phyloP scores from a whole-genome alignment of 2,888 invertebrate species.

The Apodemia zela region DNA sequence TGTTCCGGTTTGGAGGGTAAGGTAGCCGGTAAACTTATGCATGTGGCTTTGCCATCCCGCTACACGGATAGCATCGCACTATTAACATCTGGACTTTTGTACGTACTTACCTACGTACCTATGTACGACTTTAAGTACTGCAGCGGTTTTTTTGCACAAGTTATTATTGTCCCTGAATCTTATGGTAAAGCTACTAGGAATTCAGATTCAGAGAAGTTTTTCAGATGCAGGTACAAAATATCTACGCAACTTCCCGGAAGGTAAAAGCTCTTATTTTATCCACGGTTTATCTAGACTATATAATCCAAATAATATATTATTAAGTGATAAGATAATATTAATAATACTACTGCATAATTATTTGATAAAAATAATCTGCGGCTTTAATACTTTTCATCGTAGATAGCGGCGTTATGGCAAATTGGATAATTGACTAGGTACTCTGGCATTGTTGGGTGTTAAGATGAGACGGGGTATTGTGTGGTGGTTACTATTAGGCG shows the following conservation, averaged over 20 bases:
- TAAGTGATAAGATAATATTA: conserved; percentile 20
- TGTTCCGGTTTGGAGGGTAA: too few relatives aligned
- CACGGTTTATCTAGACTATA: background rate
- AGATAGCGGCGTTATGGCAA: background rate
- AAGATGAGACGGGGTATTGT: conserved; percentile 30
- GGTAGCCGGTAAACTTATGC: too few relatives aligned
- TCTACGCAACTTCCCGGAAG: background rate
- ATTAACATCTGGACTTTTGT: too few relatives aligned
- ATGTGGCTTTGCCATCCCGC: too few relatives aligned
- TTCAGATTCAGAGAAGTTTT: too few relatives aligned
- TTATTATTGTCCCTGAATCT: too few relatives aligned
- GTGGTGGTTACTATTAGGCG: conserved; percentile 34
- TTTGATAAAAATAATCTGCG: conserved; percentile 12
- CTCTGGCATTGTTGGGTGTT: background rate
- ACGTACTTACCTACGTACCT: too few relatives aligned
- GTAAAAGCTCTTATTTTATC: background rate
- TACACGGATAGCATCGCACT: too few relatives aligned
- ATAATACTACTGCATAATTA: conserved; percentile 2
- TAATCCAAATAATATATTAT: conserved; percentile 16
- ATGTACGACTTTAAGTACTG: too few relatives aligned
- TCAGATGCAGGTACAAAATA: background rate
- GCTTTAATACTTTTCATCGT: conserved; percentile 4
- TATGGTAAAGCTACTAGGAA: too few relatives aligned
- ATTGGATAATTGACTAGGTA: background rate
- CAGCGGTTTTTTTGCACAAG: too few relatives aligned